These are phyloP conservation scores for Neopelma chrysocephalum DNA, from an alignment of 2,797 vertebrate genomes.

Conservation along the genomic window DNA sequence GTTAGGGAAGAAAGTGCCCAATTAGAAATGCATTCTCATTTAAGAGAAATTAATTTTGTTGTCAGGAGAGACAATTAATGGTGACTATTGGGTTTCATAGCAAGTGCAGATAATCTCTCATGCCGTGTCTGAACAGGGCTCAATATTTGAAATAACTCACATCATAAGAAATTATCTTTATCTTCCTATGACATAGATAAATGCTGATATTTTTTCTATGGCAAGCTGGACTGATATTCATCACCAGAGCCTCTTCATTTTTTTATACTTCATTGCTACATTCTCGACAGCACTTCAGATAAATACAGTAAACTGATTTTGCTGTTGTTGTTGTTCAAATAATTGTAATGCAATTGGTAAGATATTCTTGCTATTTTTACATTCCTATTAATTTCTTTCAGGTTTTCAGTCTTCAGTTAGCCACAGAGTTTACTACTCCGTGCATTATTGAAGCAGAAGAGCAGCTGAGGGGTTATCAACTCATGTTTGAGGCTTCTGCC, in stretches of 20 bases:
- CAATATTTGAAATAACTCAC: slow-evolving; percentile 22
- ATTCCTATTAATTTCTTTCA: slow-evolving; percentile 45
- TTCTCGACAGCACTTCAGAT: slow-evolving; percentile 47
- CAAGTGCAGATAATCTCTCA: neutral
- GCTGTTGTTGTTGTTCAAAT: neutral
- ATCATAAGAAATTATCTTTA: slow-evolving; percentile 1
- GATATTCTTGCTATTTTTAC: slow-evolving; percentile 1
- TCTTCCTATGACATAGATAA: slow-evolving; percentile 18
- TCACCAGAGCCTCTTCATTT: slow-evolving; percentile 13
- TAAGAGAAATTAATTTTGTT: slow-evolving; percentile 48
- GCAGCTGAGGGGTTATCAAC: neutral
- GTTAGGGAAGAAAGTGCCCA: slow-evolving; percentile 26
- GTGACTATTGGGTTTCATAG: neutral
- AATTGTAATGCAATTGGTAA: neutral
- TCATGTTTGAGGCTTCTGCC: neutral
- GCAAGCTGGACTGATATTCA: slow-evolving; percentile 36
- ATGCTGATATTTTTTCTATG: slow-evolving; percentile 29
- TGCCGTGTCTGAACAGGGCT: neutral
- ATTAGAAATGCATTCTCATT: slow-evolving; percentile 40
- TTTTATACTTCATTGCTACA: neutral
- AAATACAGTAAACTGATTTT: slow-evolving; percentile 38
- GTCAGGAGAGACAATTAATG: slow-evolving; percentile 22
- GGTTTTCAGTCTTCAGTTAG: slow-evolving; percentile 6
- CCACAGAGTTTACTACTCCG: neutral
- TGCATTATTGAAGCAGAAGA: slow-evolving; percentile 20